Evolutionary conservation across 2,113 vertebrate genomes (phyloP).

Genomic region (Strigops habroptila): DNA sequence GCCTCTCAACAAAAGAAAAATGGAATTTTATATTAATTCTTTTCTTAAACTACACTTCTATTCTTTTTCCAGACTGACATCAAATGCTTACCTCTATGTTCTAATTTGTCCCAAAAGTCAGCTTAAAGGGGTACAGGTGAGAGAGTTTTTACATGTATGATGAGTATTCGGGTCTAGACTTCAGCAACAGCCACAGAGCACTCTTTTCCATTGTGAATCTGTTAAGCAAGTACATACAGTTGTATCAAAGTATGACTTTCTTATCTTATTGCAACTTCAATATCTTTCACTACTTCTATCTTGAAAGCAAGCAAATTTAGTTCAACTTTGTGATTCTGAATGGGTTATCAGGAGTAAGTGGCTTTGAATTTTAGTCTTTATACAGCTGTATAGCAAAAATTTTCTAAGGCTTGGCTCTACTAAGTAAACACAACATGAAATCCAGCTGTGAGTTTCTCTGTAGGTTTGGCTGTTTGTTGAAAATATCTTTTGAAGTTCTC

Average conservation of each 20-base stretch:
- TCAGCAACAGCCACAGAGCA: not conserved
- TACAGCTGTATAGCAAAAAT: not conserved
- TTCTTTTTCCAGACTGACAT: not conserved
- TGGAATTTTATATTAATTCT: not conserved
- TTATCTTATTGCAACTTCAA: not conserved
- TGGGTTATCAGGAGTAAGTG: not conserved
- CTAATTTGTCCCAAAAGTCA: not conserved
- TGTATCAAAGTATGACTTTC: not conserved
- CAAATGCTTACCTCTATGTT: not conserved
- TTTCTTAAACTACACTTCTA: not conserved
- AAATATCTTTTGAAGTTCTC: slow-evolving; percentile 27
- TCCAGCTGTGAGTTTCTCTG: slow-evolving; percentile 25
- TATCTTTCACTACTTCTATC: not conserved
- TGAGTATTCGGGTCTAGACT: not conserved
- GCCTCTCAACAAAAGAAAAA: not conserved
- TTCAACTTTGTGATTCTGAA: not conserved
- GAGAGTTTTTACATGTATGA: not conserved
- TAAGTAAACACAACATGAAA: slow-evolving; percentile 39
- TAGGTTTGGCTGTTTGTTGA: slow-evolving; percentile 9
- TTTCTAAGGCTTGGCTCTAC: not conserved
- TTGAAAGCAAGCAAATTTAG: not conserved
- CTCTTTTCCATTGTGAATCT: not conserved
- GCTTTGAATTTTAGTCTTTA: slow-evolving; percentile 15
- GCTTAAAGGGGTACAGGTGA: not conserved
- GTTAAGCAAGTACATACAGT: not conserved